Conservation (phyloP, 1,140 invertebrate genomes). For the Homarus americanus region DNA sequence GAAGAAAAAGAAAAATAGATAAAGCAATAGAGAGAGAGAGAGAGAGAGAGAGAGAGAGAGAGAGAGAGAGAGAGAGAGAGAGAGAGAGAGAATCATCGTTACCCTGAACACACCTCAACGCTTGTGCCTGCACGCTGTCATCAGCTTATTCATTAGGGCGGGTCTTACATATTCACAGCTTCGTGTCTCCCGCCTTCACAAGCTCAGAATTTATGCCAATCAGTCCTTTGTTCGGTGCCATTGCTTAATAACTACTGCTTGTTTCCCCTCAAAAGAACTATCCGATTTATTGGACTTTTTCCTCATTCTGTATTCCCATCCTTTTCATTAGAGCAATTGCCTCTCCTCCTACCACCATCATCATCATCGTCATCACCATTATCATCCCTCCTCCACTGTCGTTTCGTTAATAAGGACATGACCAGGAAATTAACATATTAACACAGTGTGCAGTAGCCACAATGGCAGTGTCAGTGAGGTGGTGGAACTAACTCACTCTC, state of each 20-base stretch:
- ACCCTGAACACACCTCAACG: too few species aligned
- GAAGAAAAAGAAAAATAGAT: too few species aligned
- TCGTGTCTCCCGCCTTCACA: conserved; percentile 28
- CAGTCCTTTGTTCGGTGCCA: conserved; percentile 31
- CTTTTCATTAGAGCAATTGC: conserved; percentile 37
- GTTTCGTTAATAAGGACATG: conserved; percentile 1
- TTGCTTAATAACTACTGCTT: background rate
- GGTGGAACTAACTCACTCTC: background rate
- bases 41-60: too few species aligned
- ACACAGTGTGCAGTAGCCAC: conserved; percentile 7
- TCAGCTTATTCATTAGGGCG: conserved; percentile 11
- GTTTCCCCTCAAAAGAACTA: background rate
- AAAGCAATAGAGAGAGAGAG: background rate
- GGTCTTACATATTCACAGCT: conserved; percentile 33
- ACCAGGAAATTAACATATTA: conserved; percentile 44
- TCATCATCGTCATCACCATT: too few species aligned
- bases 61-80: too few species aligned
- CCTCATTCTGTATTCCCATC: conserved; percentile 17
- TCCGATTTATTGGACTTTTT: conserved; percentile 2
- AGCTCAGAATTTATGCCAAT: conserved; percentile 37
- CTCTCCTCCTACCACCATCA: background rate
- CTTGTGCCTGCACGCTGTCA: background rate
- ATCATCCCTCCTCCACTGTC: background rate
- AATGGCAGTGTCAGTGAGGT: conserved; percentile 25
- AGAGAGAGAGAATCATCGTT: background rate